phyloP scores from a whole-genome alignment of 2,888 invertebrate species.

The Tenodera sinensis region DNA sequence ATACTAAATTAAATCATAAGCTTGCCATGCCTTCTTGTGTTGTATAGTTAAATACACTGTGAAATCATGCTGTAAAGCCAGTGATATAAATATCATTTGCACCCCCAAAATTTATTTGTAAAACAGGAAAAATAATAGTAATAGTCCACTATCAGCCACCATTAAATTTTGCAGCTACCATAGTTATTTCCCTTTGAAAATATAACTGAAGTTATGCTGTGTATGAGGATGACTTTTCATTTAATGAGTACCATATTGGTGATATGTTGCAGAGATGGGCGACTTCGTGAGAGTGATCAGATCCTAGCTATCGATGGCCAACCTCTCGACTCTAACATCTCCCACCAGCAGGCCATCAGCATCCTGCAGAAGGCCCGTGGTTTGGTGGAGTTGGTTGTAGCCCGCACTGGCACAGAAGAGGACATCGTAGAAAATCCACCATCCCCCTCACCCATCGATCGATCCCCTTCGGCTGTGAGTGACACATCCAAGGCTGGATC shows the following conservation, averaged over 20 bases:
- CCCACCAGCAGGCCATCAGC: constrained; percentile 77
- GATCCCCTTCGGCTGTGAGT: constrained; percentile 61
- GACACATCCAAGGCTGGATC: constrained; percentile 63
- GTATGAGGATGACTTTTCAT: no score
- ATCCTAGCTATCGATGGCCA: constrained; percentile 81
- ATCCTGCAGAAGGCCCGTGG: constrained; percentile 73
- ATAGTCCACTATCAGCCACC: no score
- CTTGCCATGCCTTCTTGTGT: no score
- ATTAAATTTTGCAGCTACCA: no score
- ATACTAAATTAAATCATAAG: no score
- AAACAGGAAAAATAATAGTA: no score
- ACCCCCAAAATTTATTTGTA: no score
- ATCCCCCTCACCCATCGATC: constrained; percentile 41
- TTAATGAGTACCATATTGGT: background rate
- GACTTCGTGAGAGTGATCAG: constrained; percentile 74
- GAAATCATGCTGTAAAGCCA: no score
- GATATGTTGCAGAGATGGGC: constrained; percentile 55
- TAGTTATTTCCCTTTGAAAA: no score
- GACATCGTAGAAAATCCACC: constrained; percentile 30
- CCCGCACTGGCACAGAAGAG: constrained; percentile 40
- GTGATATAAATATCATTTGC: no score
- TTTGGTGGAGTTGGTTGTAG: constrained; percentile 62
- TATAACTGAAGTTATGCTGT: no score
- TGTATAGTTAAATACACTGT: no score
- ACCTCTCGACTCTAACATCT: constrained; percentile 71